Evolutionary conservation across 2,113 vertebrate genomes (phyloP).

Genomic region (Hydrochoerus hydrochaeris): DNA sequence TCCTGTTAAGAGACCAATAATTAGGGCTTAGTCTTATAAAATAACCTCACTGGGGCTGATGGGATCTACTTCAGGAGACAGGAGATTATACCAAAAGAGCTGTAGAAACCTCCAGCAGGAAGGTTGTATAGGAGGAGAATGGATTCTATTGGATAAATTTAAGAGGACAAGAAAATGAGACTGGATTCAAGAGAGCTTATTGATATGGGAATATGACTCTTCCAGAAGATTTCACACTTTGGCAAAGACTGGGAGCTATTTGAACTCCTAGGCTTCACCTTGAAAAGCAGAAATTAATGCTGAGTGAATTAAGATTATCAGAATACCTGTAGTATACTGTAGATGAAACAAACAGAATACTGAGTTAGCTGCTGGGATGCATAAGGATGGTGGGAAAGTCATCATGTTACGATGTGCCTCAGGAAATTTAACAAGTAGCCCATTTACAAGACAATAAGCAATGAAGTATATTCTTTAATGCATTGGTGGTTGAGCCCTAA

Average conservation of each 20-base stretch:
- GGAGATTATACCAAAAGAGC: neutral
- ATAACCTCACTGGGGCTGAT: neutral
- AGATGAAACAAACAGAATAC: neutral
- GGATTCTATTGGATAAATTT: neutral
- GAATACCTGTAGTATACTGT: neutral
- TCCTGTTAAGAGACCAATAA: neutral
- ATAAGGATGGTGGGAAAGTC: neutral
- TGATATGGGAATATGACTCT: neutral
- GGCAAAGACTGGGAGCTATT: neutral
- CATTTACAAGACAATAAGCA: neutral
- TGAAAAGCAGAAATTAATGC: neutral
- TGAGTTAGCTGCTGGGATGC: no score
- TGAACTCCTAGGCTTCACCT: neutral
- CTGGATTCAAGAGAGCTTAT: neutral
- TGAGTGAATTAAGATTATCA: neutral
- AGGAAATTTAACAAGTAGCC: neutral
- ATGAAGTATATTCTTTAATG: neutral
- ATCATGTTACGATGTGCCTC: no score
- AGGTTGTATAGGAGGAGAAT: neutral
- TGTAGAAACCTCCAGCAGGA: neutral
- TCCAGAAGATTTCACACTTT: neutral
- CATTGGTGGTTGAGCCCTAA: neutral
- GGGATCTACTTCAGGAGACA: neutral
- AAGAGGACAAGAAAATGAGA: neutral
- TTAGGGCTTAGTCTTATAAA: neutral